Percentiles rank a stretch among this genome's conserved stretches.
Conservation (phyloP, 2,888 invertebrate species). For the Macrostomum cliftonense region DNA sequence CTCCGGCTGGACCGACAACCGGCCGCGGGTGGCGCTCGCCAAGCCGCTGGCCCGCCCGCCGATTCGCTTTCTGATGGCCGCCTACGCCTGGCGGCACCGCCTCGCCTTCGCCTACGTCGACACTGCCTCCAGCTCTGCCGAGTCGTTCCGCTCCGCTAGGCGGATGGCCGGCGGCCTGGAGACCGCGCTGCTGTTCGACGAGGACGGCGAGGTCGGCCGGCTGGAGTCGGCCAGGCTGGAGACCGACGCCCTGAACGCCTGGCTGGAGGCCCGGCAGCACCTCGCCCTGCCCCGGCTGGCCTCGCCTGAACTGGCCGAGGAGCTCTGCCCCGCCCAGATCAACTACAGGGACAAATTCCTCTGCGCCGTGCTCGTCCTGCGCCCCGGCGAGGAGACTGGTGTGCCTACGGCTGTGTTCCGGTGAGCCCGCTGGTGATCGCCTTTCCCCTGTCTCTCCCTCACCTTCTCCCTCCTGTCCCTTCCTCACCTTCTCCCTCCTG, state of each 20-base stretch:
- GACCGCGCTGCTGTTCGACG: slow-evolving; percentile 62
- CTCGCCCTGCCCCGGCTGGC: slow-evolving; percentile 68
- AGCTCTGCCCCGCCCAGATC: slow-evolving; percentile 62
- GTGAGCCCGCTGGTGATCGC: no score
- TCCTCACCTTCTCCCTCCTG: no score
- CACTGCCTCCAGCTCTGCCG: neutral
- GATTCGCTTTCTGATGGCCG: slow-evolving; percentile 65
- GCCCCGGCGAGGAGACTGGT: no score
- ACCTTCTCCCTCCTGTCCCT: no score
- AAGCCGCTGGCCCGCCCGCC: slow-evolving; percentile 49
- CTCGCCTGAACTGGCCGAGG: slow-evolving; percentile 64
- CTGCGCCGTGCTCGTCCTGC: no score
- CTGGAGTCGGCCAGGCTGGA: neutral
- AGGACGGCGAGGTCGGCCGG: slow-evolving; percentile 43
- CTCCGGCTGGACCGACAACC: slow-evolving; percentile 72
- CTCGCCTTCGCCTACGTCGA: slow-evolving; percentile 49
- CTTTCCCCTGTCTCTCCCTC: no score
- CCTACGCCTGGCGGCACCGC: slow-evolving; percentile 63
- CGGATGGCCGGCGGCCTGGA: neutral
- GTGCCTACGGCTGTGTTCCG: no score
- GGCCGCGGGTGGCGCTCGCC: slow-evolving; percentile 69
- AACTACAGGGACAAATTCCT: slow-evolving; percentile 42
- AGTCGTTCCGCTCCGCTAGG: neutral
- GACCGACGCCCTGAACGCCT: neutral
- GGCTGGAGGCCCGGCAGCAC: slow-evolving; percentile 57